These are phyloP conservation scores for Mormyrops attenuatus DNA, from an alignment of 2,797 vertebrate species.

Conservation along the genomic window DNA sequence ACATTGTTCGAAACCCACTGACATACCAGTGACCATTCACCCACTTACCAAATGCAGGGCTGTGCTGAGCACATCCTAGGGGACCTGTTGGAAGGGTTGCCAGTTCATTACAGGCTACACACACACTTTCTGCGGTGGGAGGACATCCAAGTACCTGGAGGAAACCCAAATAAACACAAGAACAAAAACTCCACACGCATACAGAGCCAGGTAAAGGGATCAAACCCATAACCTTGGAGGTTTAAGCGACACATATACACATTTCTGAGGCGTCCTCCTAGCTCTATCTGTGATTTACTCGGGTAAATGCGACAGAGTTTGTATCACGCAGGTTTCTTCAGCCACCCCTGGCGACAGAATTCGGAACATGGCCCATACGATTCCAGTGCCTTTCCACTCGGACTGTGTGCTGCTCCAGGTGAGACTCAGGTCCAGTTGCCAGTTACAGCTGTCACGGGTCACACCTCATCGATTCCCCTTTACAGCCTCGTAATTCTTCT, in stretches of 20 bases:
- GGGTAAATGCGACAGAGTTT: neutral
- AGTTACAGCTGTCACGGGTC: slow-evolving; percentile 29
- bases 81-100: too few species aligned
- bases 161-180: neutral
- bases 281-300: neutral
- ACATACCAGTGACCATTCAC: neutral
- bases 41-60: neutral
- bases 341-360: neutral
- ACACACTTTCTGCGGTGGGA: neutral
- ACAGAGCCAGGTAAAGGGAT: neutral
- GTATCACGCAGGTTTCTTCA: neutral
- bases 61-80: neutral
- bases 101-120: neutral
- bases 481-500: slow-evolving; percentile 27
- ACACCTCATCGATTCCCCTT: slow-evolving; percentile 23
- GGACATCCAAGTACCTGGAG: neutral
- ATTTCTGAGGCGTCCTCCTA: neutral
- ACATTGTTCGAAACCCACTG: neutral
- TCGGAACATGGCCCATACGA: neutral
- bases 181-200: neutral
- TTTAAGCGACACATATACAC: neutral
- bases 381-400: neutral
- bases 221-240: neutral
- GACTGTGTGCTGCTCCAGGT: neutral
- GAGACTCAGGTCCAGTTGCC: neutral